Evolutionary conservation across 2,113 vertebrate genomes (phyloP).

Genomic region (Paratilapia polleni): DNA sequence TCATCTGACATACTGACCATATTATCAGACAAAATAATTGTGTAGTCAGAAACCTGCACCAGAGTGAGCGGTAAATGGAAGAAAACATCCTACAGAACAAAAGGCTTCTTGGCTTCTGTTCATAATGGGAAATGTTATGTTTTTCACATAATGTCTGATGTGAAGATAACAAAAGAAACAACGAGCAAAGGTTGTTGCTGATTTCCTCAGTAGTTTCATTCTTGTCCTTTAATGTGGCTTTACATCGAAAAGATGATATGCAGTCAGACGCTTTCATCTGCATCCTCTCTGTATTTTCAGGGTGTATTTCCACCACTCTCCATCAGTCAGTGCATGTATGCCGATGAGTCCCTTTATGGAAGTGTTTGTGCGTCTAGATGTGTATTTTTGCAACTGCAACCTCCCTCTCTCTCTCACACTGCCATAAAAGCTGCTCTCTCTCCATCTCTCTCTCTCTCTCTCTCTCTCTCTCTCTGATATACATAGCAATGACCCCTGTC

Average conservation of each 20-base stretch:
- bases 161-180: slow-evolving; percentile 12
- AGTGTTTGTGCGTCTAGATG: slow-evolving; percentile 55
- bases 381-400: slow-evolving; percentile 57
- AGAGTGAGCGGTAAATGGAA: not conserved
- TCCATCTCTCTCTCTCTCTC: slow-evolving; percentile 19
- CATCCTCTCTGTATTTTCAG: slow-evolving; percentile 37
- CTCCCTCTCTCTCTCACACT: slow-evolving; percentile 16
- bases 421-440: slow-evolving; percentile 41
- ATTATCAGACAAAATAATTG: not conserved
- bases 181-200: not conserved
- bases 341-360: slow-evolving; percentile 54
- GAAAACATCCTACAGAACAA: not conserved
- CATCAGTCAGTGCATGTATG: slow-evolving; percentile 44
- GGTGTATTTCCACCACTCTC: slow-evolving; percentile 34
- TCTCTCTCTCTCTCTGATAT: slow-evolving; percentile 75
- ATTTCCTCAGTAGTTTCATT: slow-evolving; percentile 6
- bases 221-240: slow-evolving; percentile 17
- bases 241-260: not conserved
- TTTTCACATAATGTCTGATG: not conserved
- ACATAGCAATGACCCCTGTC: slow-evolving; percentile 83
- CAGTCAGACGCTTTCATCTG: slow-evolving; percentile 30
- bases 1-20: not conserved
- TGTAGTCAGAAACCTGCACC: not conserved
- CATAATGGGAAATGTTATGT: not conserved
- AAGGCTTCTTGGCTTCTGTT: not conserved